These are phyloP conservation scores for Apaloderma vittatum DNA, from an alignment of 2,113 vertebrate species.

Conservation along the genomic window DNA sequence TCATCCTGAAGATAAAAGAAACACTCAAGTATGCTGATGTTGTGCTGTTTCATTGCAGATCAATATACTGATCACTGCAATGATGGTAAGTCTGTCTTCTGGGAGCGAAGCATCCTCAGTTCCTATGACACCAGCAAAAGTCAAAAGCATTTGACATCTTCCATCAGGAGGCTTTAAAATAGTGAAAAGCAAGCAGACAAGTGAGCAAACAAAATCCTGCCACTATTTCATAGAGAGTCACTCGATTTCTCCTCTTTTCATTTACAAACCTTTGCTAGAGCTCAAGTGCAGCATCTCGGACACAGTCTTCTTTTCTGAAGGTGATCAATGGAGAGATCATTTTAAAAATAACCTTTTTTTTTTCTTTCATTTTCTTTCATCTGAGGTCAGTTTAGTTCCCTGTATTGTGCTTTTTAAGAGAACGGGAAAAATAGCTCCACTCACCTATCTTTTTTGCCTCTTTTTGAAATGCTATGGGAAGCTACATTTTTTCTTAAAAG, in stretches of 20 bases:
- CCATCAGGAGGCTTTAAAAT: background rate
- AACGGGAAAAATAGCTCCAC: background rate
- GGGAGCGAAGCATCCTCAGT: background rate
- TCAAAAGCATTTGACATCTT: background rate
- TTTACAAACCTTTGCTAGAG: background rate
- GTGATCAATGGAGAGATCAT: background rate
- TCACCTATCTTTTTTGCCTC: background rate
- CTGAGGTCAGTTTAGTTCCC: background rate
- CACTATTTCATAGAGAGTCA: background rate
- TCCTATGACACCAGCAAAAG: background rate
- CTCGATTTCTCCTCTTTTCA: background rate
- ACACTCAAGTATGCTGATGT: background rate
- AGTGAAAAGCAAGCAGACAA: background rate
- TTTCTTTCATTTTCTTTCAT: background rate
- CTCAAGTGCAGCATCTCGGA: background rate
- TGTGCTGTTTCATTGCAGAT: slow-evolving; percentile 19
- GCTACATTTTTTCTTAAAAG: background rate
- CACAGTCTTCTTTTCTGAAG: background rate
- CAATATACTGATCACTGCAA: background rate
- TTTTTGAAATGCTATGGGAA: background rate
- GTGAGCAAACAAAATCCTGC: background rate
- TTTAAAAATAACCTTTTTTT: background rate
- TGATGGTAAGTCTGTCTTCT: background rate
- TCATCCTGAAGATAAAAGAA: background rate
- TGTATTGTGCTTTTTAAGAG: background rate